Percentiles rank a stretch among this genome's conserved stretches.
Conservation (phyloP, 2,888 invertebrate species). For the Epistrophella euchroma region DNA sequence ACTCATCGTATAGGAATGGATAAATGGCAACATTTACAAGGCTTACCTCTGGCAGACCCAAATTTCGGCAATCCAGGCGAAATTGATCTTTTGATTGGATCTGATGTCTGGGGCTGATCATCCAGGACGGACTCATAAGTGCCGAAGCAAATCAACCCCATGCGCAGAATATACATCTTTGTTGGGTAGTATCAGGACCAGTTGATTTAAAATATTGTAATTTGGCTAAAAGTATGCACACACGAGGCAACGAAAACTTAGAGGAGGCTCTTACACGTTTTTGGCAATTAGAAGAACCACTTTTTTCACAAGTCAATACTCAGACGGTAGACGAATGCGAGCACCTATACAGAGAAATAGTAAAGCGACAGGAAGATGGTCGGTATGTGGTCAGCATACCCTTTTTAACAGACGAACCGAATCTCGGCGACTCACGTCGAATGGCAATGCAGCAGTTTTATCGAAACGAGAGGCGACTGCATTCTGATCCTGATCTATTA, state of each 20-base stretch:
- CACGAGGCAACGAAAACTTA: slow-evolving; percentile 3
- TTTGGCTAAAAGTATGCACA: slow-evolving; percentile 14
- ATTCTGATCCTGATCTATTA: slow-evolving; percentile 33
- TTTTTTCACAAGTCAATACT: background rate
- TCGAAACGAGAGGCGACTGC: slow-evolving; percentile 22
- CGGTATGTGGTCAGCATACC: slow-evolving; percentile 26
- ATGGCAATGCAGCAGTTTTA: slow-evolving; percentile 19
- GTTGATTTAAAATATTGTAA: slow-evolving; percentile 16
- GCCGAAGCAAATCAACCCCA: slow-evolving; percentile 38
- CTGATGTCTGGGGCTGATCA: slow-evolving; percentile 28
- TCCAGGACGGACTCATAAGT: slow-evolving; percentile 23
- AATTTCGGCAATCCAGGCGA: slow-evolving; percentile 14
- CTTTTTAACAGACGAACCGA: slow-evolving; percentile 4
- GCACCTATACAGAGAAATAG: slow-evolving; percentile 10
- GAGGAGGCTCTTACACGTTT: slow-evolving; percentile 33
- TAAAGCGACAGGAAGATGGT: slow-evolving; percentile 23
- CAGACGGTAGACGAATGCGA: slow-evolving; percentile 27
- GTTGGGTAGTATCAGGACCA: slow-evolving; percentile 23
- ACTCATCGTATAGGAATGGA: slow-evolving; percentile 3
- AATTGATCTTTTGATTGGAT: slow-evolving; percentile 27
- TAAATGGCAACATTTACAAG: slow-evolving; percentile 34
- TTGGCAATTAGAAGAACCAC: slow-evolving; percentile 32
- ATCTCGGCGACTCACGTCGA: slow-evolving; percentile 25
- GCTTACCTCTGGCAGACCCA: slow-evolving; percentile 18
- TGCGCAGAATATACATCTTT: slow-evolving; percentile 47